A percentile compares a stretch with the other conserved stretches of the same genome.
Evolutionary conservation across 2,797 vertebrate species (phyloP).

Genomic region (Mallotus villosus): DNA sequence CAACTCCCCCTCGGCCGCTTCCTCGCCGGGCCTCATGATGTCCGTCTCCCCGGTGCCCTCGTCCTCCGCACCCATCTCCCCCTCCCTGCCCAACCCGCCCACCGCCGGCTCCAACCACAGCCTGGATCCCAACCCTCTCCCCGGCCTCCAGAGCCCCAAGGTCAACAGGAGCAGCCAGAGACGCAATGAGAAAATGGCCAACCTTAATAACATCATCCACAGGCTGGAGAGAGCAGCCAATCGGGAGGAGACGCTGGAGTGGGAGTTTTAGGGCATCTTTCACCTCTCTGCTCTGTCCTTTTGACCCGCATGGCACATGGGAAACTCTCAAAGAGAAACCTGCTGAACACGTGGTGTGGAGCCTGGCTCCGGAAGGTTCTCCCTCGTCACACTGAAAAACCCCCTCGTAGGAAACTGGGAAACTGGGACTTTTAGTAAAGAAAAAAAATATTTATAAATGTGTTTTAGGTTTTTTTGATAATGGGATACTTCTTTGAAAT

Average conservation of each 20-base stretch:
- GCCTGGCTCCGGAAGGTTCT: conserved; percentile 53
- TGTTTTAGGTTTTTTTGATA: conserved; percentile 96
- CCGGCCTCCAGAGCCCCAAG: conserved; percentile 76
- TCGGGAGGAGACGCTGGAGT: conserved; percentile 93
- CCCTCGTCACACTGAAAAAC: conserved; percentile 40
- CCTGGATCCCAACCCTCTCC: conserved; percentile 71
- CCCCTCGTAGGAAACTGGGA: conserved; percentile 45
- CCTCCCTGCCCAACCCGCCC: conserved; percentile 74
- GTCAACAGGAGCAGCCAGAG: conserved; percentile 89
- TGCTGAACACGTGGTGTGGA: conserved; percentile 53
- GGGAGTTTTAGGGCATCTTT: conserved; percentile 85
- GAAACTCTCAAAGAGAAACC: conserved; percentile 55
- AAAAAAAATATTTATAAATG: conserved; percentile 89
- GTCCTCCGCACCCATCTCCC: conserved; percentile 90
- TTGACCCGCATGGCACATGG: conserved; percentile 41
- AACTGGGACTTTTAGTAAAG: conserved; percentile 78
- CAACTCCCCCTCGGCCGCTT: conserved; percentile 89
- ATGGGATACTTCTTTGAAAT: conserved; percentile 95
- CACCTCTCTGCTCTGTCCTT: conserved; percentile 34
- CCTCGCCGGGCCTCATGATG: conserved; percentile 89
- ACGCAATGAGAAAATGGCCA: conserved; percentile 98
- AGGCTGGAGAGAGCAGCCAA: conserved; percentile 95
- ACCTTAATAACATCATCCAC: conserved; percentile 99
- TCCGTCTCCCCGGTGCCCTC: conserved; percentile 89
- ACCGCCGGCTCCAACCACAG: conserved; percentile 73